Conservation (phyloP, 2,113 vertebrate species). For the Rutilus rutilus region DNA sequence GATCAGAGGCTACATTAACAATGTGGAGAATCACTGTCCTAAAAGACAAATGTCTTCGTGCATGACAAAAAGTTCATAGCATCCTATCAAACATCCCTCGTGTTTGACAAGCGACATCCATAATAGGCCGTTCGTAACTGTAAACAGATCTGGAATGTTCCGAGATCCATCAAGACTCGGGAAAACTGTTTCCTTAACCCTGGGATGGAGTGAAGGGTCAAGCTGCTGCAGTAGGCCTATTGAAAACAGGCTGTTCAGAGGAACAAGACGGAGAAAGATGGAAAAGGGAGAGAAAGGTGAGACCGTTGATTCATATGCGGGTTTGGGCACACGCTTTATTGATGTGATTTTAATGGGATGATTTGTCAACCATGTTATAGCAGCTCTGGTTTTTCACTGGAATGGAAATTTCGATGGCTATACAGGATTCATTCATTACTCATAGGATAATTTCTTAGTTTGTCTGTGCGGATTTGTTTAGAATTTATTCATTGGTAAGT, state of each 20-base stretch:
- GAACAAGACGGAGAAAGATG: conserved; percentile 24
- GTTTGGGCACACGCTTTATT: conserved; percentile 23
- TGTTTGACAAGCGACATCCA: background rate
- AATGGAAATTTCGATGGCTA: conserved; percentile 23
- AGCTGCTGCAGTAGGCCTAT: conserved; percentile 36
- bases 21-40: background rate
- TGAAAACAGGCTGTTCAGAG: conserved; percentile 63
- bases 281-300: conserved; percentile 33
- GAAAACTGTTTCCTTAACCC: conserved; percentile 62
- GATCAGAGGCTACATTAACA: conserved; percentile 35
- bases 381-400: conserved; percentile 18
- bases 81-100: conserved; percentile 17
- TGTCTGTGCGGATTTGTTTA: background rate
- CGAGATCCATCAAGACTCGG: conserved; percentile 62
- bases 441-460: conserved; percentile 22
- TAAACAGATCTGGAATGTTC: conserved; percentile 67
- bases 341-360: conserved; percentile 55
- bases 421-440: conserved; percentile 28
- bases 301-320: conserved; percentile 46
- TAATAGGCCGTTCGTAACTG: conserved; percentile 25
- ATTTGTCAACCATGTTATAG: conserved; percentile 39
- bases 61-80: conserved; percentile 50
- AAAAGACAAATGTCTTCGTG: conserved; percentile 18
- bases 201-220: conserved; percentile 54
- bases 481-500: conserved; percentile 2